A percentile compares a stretch with the other conserved stretches of the same genome.
Evolutionary conservation across 2,797 vertebrate genomes (phyloP).

Genomic region (Dromococcyx pavoninus): DNA sequence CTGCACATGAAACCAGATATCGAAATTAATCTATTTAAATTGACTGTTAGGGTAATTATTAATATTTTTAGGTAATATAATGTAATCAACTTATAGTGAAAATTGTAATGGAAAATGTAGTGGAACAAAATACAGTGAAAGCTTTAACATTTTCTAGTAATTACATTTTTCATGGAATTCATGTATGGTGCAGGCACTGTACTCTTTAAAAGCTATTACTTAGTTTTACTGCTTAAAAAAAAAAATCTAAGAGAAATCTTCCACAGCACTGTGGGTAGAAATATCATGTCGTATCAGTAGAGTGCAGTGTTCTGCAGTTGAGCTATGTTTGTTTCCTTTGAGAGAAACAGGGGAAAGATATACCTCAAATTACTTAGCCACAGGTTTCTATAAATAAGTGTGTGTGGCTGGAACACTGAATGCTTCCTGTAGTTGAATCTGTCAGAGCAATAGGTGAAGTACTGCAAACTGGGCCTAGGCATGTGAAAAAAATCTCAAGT

Average conservation of each 20-base stretch:
- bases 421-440: not conserved
- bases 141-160: not conserved
- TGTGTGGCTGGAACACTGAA: not conserved
- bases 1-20: not conserved
- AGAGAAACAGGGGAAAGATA: not conserved
- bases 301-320: not conserved
- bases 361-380: not conserved
- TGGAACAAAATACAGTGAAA: not conserved
- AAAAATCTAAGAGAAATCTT: not conserved
- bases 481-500: not conserved
- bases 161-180: not conserved
- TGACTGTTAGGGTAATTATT: not conserved
- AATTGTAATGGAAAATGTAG: not conserved
- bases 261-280: not conserved
- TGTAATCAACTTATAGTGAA: not conserved
- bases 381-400: not conserved
- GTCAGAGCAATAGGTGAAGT: not conserved
- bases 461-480: not conserved
- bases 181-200: not conserved
- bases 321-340: not conserved
- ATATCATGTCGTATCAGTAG: not conserved
- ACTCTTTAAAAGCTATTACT: not conserved
- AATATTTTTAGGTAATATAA: not conserved
- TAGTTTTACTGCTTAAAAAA: not conserved
- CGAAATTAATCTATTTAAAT: not conserved